phyloP scores from a whole-genome alignment of 30 jellyfish, hydroid and myxozoan species.

The Pelagia noctiluca region DNA sequence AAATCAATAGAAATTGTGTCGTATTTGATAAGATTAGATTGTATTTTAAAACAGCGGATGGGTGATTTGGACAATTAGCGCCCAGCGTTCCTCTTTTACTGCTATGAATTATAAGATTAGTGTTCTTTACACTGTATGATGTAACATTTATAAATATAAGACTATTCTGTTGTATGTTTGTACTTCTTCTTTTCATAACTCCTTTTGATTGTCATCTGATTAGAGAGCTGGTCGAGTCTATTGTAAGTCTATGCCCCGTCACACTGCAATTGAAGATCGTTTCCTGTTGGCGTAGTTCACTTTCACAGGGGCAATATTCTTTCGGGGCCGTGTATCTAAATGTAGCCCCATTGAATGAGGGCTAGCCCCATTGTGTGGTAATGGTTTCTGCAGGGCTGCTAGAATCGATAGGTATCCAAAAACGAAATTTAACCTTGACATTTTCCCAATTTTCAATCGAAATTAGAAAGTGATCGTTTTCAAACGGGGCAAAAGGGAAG shows the following conservation, averaged over 20 bases:
- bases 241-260: too few species aligned
- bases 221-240: not conserved
- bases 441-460: too few species aligned
- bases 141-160: conserved; percentile 49
- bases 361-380: too few species aligned
- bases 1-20: conserved; percentile 68
- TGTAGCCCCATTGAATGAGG: too few species aligned
- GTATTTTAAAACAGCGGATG: conserved; percentile 59
- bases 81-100: conserved; percentile 33
- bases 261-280: not conserved
- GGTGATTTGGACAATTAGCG: conserved; percentile 52
- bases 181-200: conserved; percentile 5
- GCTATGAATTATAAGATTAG: conserved; percentile 22
- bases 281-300: not conserved
- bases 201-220: not conserved
- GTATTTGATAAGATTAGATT: conserved; percentile 65
- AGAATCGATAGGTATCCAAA: too few species aligned
- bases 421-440: too few species aligned
- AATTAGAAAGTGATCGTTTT: too few species aligned
- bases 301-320: not conserved
- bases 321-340: too few species aligned
- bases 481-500: too few species aligned
- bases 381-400: too few species aligned
- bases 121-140: conserved; percentile 35
- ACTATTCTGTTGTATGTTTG: conserved; percentile 45